phyloP scores from a whole-genome alignment of 1,140 invertebrate species.

The Pseudomyrmex cubaensis region DNA sequence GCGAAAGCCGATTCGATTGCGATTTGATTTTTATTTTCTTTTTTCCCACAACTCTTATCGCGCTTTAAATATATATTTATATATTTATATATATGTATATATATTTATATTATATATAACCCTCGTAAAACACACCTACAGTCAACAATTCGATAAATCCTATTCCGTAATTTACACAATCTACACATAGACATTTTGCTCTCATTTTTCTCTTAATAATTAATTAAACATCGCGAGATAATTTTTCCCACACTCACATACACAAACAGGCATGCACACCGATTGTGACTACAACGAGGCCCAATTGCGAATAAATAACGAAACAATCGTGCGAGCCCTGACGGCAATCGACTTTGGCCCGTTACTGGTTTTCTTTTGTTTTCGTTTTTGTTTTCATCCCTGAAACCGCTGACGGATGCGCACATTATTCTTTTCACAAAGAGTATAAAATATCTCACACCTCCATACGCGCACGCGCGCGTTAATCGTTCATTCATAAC shows the following conservation, averaged over 20 bases:
- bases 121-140: conserved; percentile 70
- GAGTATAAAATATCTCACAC: conserved; percentile 33
- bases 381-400: too few relatives aligned
- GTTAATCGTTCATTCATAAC: conserved; percentile 38
- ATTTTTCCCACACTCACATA: conserved; percentile 14
- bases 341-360: conserved; percentile 25
- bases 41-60: conserved; percentile 53
- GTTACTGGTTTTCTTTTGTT: neutral
- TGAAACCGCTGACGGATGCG: neutral
- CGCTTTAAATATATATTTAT: conserved; percentile 46
- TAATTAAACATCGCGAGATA: conserved; percentile 61
- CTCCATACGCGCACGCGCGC: too few relatives aligned
- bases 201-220: conserved; percentile 53
- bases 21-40: conserved; percentile 57
- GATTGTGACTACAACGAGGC: conserved; percentile 47
- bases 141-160: conserved; percentile 76
- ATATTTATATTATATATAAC: conserved; percentile 64
- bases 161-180: conserved; percentile 74
- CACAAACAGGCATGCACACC: conserved; percentile 23
- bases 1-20: conserved; percentile 58
- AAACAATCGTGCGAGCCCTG: conserved; percentile 29
- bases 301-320: conserved; percentile 53
- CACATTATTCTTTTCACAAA: conserved; percentile 6
- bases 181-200: conserved; percentile 71
- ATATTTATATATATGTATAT: conserved; percentile 56